A percentile compares a stretch with the other conserved stretches of the same genome.
phyloP scores from a whole-genome alignment of 2,888 invertebrate species.

The Cerastis rubricosa region DNA sequence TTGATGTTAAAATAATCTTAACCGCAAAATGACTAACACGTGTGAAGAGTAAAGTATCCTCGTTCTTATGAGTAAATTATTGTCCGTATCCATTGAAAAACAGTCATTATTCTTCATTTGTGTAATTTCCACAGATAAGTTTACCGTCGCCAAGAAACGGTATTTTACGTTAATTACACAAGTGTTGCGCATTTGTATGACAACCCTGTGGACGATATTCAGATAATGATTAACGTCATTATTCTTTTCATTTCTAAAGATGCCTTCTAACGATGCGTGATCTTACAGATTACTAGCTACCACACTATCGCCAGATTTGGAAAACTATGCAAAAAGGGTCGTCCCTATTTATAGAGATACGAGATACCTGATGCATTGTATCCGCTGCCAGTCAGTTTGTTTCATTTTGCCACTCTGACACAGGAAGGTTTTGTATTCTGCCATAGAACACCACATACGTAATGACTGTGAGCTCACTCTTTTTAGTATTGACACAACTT shows the following conservation, averaged over 20 bases:
- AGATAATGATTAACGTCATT: background rate
- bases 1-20: background rate
- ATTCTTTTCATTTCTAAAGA: background rate
- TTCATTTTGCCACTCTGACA: background rate
- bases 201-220: background rate
- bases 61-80: constrained; percentile 2
- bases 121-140: background rate
- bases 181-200: background rate
- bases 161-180: constrained; percentile 3
- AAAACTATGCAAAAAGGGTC: background rate
- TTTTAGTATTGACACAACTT: background rate
- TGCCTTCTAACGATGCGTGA: background rate
- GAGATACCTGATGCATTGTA: background rate
- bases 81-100: background rate
- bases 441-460: background rate
- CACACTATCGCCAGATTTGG: background rate
- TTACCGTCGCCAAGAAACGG: background rate
- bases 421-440: background rate
- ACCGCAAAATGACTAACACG: background rate
- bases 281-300: background rate
- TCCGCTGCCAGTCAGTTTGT: background rate
- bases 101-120: constrained; percentile 9
- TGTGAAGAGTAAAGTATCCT: constrained; percentile 5
- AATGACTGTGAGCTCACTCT: background rate
- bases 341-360: background rate